These are phyloP conservation scores for Puffinus mauretanicus DNA, from an alignment of 2,113 vertebrate species.

Conservation along the genomic window DNA sequence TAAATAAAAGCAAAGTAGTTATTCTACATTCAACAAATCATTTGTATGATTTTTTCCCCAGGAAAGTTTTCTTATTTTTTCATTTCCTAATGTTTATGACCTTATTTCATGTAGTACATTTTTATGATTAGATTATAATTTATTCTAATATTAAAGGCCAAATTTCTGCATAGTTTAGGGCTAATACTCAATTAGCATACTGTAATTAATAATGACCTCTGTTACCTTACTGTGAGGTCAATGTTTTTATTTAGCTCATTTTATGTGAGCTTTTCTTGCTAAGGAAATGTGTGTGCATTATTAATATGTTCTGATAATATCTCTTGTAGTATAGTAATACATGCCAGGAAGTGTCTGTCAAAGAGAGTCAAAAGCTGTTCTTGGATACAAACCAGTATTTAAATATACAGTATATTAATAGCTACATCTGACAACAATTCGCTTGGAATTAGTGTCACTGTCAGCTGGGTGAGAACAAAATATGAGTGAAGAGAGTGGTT, in stretches of 20 bases:
- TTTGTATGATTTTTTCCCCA: background rate
- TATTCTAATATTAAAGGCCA: background rate
- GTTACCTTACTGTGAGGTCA: background rate
- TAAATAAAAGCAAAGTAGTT: background rate
- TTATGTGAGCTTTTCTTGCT: background rate
- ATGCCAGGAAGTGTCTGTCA: background rate
- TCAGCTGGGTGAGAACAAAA: conserved; percentile 1
- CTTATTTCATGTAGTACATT: background rate
- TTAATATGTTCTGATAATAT: background rate
- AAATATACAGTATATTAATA: conserved; percentile 24
- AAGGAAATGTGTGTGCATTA: background rate
- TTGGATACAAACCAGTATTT: conserved; percentile 2
- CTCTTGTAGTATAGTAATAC: background rate
- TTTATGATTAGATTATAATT: background rate
- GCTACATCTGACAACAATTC: background rate
- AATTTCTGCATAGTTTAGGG: background rate
- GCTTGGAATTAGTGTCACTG: conserved; percentile 7
- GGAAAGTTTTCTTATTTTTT: background rate
- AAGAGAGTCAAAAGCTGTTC: background rate
- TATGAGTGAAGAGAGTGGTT: background rate
- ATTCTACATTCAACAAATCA: background rate
- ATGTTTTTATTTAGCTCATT: background rate
- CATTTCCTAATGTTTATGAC: background rate
- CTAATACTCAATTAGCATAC: background rate
- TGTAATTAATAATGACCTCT: conserved; percentile 1